These are phyloP conservation scores for Anas flavirostris DNA, from an alignment of 2,797 vertebrate genomes.

Conservation along the genomic window DNA sequence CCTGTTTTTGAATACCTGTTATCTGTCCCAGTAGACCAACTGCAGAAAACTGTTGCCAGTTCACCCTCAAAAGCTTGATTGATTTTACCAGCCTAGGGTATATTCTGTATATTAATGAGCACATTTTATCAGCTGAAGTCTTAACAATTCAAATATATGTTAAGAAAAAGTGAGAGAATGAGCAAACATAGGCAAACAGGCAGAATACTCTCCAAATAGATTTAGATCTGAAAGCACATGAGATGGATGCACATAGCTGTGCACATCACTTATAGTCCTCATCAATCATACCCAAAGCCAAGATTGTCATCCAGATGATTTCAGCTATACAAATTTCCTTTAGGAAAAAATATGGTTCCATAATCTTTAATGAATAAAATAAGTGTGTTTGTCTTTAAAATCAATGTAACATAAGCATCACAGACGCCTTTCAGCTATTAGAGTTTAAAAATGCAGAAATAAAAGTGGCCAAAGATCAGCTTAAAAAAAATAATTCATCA, in stretches of 20 bases:
- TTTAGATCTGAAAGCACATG: neutral
- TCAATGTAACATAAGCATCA: neutral
- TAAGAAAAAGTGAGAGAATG: neutral
- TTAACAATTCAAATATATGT: neutral
- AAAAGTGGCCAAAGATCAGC: neutral
- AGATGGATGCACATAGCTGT: neutral
- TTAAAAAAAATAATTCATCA: neutral
- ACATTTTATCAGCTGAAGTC: neutral
- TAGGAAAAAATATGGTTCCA: neutral
- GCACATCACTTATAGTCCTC: neutral
- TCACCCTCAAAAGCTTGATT: neutral
- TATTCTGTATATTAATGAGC: neutral
- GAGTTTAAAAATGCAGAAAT: neutral
- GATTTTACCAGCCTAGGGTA: neutral
- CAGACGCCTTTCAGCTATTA: neutral
- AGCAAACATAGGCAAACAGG: neutral
- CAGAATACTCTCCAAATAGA: neutral
- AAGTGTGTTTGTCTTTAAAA: neutral
- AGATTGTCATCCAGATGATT: neutral
- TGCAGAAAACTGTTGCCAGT: neutral
- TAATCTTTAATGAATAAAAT: neutral
- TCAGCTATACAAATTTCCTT: neutral
- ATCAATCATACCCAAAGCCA: neutral
- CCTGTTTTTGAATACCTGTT: neutral
- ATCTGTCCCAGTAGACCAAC: neutral